phyloP scores from a whole-genome alignment of 2,888 invertebrate genomes.

The Digitonthophagus gazella region DNA sequence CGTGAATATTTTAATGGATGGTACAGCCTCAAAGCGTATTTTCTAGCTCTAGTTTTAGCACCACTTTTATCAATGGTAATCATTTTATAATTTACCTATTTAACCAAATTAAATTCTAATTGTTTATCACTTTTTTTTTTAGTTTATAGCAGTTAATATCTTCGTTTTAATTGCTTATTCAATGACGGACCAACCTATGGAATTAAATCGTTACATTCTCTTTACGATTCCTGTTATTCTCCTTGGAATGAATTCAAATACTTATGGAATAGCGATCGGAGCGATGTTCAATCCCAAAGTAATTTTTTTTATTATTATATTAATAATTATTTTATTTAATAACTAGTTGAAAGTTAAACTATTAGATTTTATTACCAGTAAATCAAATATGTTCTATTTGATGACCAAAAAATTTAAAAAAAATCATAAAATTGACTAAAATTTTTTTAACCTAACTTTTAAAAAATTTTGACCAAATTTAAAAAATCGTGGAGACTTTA shows the following conservation, averaged over 20 bases:
- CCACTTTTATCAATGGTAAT: constrained; percentile 66
- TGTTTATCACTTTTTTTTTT: constrained; percentile 31
- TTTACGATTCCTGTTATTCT: constrained; percentile 17
- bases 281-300: constrained; percentile 18
- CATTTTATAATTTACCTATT: constrained; percentile 13
- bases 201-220: constrained; percentile 17
- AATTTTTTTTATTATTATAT: constrained; percentile 9
- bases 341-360: too few species aligned
- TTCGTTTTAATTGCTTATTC: constrained; percentile 42
- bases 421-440: too few species aligned
- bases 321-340: too few species aligned
- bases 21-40: constrained; percentile 73
- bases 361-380: too few species aligned
- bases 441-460: too few species aligned
- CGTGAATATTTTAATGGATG: constrained; percentile 77
- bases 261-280: constrained; percentile 17
- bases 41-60: constrained; percentile 63
- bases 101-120: too few species aligned
- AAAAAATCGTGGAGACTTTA: too few species aligned
- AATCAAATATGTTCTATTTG: too few species aligned
- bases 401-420: too few species aligned
- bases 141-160: constrained; percentile 54
- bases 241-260: constrained; percentile 18
- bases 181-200: constrained; percentile 23
- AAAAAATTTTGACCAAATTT: too few species aligned